Conservation (phyloP, 2,888 invertebrate genomes). For the Scaptodrosophila latifasciaeformis region DNA sequence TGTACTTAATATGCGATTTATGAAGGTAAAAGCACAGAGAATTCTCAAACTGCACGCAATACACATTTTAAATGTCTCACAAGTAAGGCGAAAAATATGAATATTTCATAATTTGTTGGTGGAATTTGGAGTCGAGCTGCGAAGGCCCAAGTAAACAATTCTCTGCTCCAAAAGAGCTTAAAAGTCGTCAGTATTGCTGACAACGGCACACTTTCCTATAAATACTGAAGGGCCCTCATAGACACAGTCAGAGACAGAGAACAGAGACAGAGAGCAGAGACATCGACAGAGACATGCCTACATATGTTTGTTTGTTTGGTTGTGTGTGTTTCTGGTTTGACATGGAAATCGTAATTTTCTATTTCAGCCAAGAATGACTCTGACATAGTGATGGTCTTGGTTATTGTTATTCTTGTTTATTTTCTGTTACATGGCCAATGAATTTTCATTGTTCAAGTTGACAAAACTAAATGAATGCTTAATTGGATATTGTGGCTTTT, state of each 20-base stretch:
- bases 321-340: slow-evolving; percentile 24
- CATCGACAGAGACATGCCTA: background rate
- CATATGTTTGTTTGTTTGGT: background rate
- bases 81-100: slow-evolving; percentile 43
- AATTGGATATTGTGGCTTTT: slow-evolving; percentile 59
- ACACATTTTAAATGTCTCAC: background rate
- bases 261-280: no score
- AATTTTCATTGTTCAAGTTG: slow-evolving; percentile 43
- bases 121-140: slow-evolving; percentile 13
- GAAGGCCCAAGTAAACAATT: background rate
- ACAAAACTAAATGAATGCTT: slow-evolving; percentile 61
- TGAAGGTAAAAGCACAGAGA: no score
- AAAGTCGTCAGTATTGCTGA: slow-evolving; percentile 21
- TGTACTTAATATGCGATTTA: slow-evolving; percentile 17
- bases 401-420: slow-evolving; percentile 13
- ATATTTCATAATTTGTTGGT: slow-evolving; percentile 50
- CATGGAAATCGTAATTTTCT: slow-evolving; percentile 57
- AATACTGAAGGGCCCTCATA: no score
- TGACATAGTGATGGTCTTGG: slow-evolving; percentile 9
- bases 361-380: slow-evolving; percentile 19
- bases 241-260: no score
- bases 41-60: no score
- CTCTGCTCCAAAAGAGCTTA: background rate
- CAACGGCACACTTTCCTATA: slow-evolving; percentile 30
- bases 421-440: slow-evolving; percentile 17